Conservation (phyloP, 2,797 vertebrate genomes). For the Clarias pachynema region DNA sequence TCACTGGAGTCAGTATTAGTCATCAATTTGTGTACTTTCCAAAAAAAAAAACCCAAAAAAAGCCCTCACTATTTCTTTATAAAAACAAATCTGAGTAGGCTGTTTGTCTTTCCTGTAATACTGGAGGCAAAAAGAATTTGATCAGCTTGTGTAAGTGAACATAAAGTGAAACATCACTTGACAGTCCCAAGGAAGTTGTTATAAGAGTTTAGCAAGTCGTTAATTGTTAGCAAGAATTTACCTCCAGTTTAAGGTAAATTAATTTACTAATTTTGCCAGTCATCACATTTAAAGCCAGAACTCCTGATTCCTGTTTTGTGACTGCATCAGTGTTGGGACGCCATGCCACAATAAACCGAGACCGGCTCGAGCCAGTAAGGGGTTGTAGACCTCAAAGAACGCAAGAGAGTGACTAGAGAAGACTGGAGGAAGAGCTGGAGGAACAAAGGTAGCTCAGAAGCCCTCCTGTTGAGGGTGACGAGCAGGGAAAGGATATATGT, state of each 20-base stretch:
- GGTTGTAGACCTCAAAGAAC: constrained; percentile 88
- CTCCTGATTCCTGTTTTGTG: background rate
- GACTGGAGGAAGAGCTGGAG: constrained; percentile 98
- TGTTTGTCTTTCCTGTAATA: too few relatives aligned
- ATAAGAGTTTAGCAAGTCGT: too few relatives aligned
- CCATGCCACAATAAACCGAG: constrained; percentile 21
- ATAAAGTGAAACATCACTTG: too few relatives aligned
- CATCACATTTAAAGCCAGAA: background rate
- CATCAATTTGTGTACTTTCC: background rate
- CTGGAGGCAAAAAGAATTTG: too few relatives aligned
- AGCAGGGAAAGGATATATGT: constrained; percentile 91
- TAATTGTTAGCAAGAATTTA: background rate
- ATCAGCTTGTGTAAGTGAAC: too few relatives aligned
- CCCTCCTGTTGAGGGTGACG: constrained; percentile 96
- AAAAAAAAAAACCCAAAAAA: background rate
- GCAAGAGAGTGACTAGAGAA: constrained; percentile 96
- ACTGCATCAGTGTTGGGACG: background rate
- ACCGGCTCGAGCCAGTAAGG: constrained; percentile 68
- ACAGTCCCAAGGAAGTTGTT: too few relatives aligned
- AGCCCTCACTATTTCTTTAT: background rate
- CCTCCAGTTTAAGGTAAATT: background rate
- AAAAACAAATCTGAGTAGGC: background rate
- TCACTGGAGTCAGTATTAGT: background rate
- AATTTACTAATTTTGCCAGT: background rate
- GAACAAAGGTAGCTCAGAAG: constrained; percentile 96